These are phyloP conservation scores for Cacatua alba DNA, from an alignment of 2,113 vertebrate species.

Conservation along the genomic window DNA sequence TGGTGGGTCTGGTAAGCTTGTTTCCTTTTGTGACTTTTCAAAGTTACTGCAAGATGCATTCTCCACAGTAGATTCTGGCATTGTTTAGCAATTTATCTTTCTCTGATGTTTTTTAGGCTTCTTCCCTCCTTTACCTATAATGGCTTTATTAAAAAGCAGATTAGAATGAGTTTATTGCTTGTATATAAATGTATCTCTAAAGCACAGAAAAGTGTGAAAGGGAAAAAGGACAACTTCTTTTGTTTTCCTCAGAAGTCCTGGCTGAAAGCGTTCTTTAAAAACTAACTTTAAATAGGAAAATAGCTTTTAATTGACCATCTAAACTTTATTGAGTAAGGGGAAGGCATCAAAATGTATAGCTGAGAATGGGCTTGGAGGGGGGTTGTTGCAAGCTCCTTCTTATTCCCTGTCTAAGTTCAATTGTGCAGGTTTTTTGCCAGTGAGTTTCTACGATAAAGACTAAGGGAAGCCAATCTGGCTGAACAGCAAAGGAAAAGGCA, in stretches of 20 bases:
- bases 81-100: neutral
- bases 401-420: neutral
- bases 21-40: neutral
- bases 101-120: neutral
- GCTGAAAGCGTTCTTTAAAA: neutral
- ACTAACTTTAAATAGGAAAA: neutral
- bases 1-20: neutral
- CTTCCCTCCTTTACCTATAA: neutral
- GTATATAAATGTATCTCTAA: neutral
- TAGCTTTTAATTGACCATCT: neutral
- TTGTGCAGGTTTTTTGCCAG: neutral
- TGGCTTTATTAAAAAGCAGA: neutral
- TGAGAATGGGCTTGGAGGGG: neutral
- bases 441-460: neutral
- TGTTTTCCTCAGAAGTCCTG: neutral
- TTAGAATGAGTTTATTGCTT: neutral
- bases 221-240: neutral
- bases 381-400: neutral
- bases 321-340: neutral
- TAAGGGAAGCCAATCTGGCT: neutral
- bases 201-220: neutral
- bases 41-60: neutral
- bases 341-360: neutral
- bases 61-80: rapidly evolving
- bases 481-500: neutral